Evolutionary conservation across 2,888 invertebrate species (phyloP).

Genomic region (Dryobota labecula): DNA sequence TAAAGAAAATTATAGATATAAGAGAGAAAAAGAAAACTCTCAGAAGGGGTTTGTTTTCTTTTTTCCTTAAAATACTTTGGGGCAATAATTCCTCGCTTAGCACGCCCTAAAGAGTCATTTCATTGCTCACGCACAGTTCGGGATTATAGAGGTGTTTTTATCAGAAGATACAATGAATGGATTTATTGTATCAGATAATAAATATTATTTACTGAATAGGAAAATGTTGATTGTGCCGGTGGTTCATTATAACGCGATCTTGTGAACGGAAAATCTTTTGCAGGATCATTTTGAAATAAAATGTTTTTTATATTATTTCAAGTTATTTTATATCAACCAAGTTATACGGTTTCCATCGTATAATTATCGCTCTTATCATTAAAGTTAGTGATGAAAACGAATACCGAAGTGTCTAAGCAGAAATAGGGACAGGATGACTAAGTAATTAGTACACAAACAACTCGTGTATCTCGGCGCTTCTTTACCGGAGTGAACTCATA

Average conservation of each 20-base stretch:
- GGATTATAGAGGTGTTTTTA: slow-evolving; percentile 76
- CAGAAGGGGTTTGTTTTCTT: slow-evolving; percentile 74
- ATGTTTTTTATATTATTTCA: background rate
- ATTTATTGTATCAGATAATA: slow-evolving; percentile 76
- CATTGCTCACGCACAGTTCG: slow-evolving; percentile 74
- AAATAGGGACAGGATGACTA: slow-evolving; percentile 31
- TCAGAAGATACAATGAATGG: slow-evolving; percentile 71
- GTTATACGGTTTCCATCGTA: background rate
- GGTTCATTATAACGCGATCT: slow-evolving; percentile 57
- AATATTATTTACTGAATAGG: slow-evolving; percentile 67
- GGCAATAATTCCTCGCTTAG: slow-evolving; percentile 82
- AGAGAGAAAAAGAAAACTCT: slow-evolving; percentile 62
- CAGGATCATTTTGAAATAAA: background rate
- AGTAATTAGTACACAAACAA: slow-evolving; percentile 52
- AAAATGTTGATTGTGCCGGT: slow-evolving; percentile 61
- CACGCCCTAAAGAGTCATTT: slow-evolving; percentile 83
- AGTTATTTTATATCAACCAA: background rate
- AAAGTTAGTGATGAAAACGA: slow-evolving; percentile 11
- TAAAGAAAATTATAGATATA: slow-evolving; percentile 63
- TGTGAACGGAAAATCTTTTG: background rate
- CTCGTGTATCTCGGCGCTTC: slow-evolving; percentile 21
- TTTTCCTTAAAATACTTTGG: slow-evolving; percentile 79
- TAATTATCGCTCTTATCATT: background rate
- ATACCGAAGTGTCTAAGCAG: slow-evolving; percentile 1
- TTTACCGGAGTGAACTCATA: slow-evolving; percentile 24